Percentiles rank a stretch among this genome's conserved stretches.
These are phyloP conservation scores for Heliocidaris tuberculata DNA, from an alignment of 35 echinoderm and acorn worm species.

Conservation along the genomic window DNA sequence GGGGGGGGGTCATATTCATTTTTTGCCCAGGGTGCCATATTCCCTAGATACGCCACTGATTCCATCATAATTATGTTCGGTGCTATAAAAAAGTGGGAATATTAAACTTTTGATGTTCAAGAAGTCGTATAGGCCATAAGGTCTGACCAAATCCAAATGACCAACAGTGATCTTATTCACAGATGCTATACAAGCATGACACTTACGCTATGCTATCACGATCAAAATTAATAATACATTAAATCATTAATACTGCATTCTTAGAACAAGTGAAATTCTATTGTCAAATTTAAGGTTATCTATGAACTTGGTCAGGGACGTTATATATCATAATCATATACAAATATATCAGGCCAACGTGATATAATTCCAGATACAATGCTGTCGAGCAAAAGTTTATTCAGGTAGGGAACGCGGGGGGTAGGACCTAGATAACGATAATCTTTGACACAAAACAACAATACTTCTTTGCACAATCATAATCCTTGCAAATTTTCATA, in stretches of 20 bases:
- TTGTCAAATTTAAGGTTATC: not conserved
- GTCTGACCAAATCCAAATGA: too few relatives aligned
- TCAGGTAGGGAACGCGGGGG: not conserved
- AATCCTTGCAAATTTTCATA: not conserved
- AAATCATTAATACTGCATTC: not conserved
- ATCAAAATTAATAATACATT: too few relatives aligned
- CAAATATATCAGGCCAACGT: not conserved
- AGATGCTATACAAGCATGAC: too few relatives aligned
- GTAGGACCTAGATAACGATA: not conserved
- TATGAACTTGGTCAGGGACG: not conserved
- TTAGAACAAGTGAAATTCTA: not conserved
- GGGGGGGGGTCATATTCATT: too few relatives aligned
- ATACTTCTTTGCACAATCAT: not conserved
- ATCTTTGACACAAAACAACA: not conserved
- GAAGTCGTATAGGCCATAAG: too few relatives aligned
- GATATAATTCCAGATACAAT: not conserved
- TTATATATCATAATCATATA: not conserved
- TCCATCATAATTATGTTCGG: too few relatives aligned
- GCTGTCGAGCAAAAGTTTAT: not conserved
- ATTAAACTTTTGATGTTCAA: too few relatives aligned
- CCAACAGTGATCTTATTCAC: too few relatives aligned
- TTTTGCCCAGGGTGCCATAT: too few relatives aligned
- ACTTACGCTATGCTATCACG: too few relatives aligned
- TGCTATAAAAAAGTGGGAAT: too few relatives aligned
- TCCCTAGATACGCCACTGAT: too few relatives aligned